Evolutionary conservation across 2,888 invertebrate species (phyloP).

Genomic region (Seira sanloemensis): DNA sequence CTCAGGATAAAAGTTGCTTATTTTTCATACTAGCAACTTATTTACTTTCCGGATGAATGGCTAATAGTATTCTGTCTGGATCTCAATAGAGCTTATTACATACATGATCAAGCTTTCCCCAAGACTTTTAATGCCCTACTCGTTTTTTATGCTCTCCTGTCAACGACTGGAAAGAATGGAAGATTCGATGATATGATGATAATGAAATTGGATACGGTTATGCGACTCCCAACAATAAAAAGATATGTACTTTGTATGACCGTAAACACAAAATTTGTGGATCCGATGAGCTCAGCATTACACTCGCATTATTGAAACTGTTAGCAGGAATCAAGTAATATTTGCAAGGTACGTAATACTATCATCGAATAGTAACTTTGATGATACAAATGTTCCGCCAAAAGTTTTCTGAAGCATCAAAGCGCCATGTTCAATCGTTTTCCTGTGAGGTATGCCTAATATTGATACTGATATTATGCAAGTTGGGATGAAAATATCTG

Average conservation of each 20-base stretch:
- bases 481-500: slow-evolving; percentile 8
- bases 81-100: slow-evolving; percentile 5
- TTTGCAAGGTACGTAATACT: not conserved
- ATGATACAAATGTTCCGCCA: slow-evolving; percentile 31
- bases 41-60: slow-evolving; percentile 8
- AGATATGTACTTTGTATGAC: not conserved
- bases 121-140: not conserved
- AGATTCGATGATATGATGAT: slow-evolving; percentile 48
- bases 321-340: slow-evolving; percentile 42
- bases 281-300: slow-evolving; percentile 19
- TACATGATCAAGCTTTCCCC: slow-evolving; percentile 10
- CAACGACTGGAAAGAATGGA: slow-evolving; percentile 15
- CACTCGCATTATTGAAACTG: slow-evolving; percentile 12
- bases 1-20: not conserved
- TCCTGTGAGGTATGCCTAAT: slow-evolving; percentile 12
- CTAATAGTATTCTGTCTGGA: not conserved
- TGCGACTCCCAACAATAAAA: slow-evolving; percentile 23
- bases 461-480: slow-evolving; percentile 7
- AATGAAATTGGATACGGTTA: slow-evolving; percentile 59
- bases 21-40: slow-evolving; percentile 6
- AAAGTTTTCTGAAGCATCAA: slow-evolving; percentile 1
- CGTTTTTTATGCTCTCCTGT: not conserved
- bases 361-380: too few species aligned
- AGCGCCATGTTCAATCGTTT: slow-evolving; percentile 5
- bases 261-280: not conserved